Conservation (phyloP, 2,888 invertebrate species). For the Pollenia amentaria region DNA sequence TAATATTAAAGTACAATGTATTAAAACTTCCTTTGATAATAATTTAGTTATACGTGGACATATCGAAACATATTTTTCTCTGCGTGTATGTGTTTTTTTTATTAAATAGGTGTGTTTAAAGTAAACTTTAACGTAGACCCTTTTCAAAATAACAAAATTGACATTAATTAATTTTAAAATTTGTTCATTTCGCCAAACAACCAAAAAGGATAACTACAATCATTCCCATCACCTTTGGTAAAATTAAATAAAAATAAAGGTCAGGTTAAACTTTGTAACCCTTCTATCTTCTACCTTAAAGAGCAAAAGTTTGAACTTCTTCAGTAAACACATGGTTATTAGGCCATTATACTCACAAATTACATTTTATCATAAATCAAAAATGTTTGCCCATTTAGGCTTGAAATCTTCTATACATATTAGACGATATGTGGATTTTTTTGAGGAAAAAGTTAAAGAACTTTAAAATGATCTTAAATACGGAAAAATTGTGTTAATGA, state of each 20-base stretch:
- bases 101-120: conserved; percentile 12
- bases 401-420: too few species aligned
- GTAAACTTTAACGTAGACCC: conserved; percentile 49
- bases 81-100: neutral
- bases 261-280: conserved; percentile 12
- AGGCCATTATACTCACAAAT: too few species aligned
- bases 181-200: conserved; percentile 45
- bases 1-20: too few species aligned
- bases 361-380: too few species aligned
- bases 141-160: conserved; percentile 55
- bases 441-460: too few species aligned
- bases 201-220: neutral
- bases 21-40: too few species aligned
- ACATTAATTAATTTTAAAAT: conserved; percentile 63
- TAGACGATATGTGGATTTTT: too few species aligned
- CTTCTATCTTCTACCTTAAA: neutral
- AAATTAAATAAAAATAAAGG: conserved; percentile 25
- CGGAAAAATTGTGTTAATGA: too few species aligned
- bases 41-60: too few species aligned
- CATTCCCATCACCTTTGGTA: neutral
- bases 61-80: neutral
- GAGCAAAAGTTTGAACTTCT: neutral
- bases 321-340: neutral
- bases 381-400: too few species aligned
- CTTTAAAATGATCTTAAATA: too few species aligned